Evolutionary conservation across 2,888 invertebrate species (phyloP).

Genomic region (Calliopum simillimum): DNA sequence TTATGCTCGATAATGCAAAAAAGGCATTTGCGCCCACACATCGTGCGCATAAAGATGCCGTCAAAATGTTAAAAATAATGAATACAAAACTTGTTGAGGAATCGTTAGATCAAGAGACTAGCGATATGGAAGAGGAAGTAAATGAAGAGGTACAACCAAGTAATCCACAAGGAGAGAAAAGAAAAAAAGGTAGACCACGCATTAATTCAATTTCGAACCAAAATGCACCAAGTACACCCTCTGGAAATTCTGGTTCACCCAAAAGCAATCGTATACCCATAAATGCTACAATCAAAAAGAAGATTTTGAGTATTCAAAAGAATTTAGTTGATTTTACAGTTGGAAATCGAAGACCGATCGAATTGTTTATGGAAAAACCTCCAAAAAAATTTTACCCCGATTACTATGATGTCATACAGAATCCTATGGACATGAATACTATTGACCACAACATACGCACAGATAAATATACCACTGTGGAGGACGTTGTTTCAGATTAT

Average conservation of each 20-base stretch:
- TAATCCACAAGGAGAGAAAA: slow-evolving; percentile 52
- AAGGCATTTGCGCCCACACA: slow-evolving; percentile 87
- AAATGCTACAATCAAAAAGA: slow-evolving; percentile 74
- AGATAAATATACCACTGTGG: slow-evolving; percentile 83
- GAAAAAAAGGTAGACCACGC: slow-evolving; percentile 64
- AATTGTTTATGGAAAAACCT: slow-evolving; percentile 96
- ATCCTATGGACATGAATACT: slow-evolving; percentile 94
- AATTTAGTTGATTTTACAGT: slow-evolving; percentile 77
- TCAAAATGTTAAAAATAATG: slow-evolving; percentile 85
- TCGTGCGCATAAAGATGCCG: slow-evolving; percentile 86
- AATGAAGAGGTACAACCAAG: slow-evolving; percentile 41
- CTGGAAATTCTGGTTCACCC: slow-evolving; percentile 52
- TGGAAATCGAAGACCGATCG: slow-evolving; percentile 86
- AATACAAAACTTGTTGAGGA: slow-evolving; percentile 76
- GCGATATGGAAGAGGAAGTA: slow-evolving; percentile 57
- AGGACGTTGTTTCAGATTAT: slow-evolving; percentile 88
- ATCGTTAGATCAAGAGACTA: slow-evolving; percentile 60
- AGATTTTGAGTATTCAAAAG: slow-evolving; percentile 84
- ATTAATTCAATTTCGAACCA: slow-evolving; percentile 55
- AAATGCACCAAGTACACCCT: slow-evolving; percentile 49
- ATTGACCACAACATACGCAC: slow-evolving; percentile 92
- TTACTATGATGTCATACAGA: slow-evolving; percentile 93
- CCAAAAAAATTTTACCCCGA: slow-evolving; percentile 94
- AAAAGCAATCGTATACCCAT: slow-evolving; percentile 61
- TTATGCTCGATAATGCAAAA: slow-evolving; percentile 97